These are phyloP conservation scores for Diorhabda sublineata DNA, from an alignment of 1,140 invertebrate species.

Conservation along the genomic window DNA sequence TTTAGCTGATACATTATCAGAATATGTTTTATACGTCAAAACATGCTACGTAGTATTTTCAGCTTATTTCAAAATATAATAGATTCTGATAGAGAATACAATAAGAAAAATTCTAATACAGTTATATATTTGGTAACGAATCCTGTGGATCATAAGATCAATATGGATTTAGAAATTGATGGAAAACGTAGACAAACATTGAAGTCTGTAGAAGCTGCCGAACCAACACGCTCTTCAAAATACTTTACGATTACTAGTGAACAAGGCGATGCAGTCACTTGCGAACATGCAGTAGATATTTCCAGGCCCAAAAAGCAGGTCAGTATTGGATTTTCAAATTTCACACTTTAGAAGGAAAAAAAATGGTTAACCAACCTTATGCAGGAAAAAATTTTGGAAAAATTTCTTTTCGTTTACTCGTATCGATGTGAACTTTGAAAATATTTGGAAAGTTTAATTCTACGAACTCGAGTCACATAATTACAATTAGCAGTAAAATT, in stretches of 20 bases:
- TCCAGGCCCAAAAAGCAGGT: constrained; percentile 11
- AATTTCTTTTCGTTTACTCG: too few relatives aligned
- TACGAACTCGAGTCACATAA: too few relatives aligned
- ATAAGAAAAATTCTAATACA: constrained; percentile 29
- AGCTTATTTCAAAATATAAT: constrained; percentile 30
- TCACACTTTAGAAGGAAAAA: too few relatives aligned
- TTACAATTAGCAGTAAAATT: too few relatives aligned
- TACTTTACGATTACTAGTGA: constrained; percentile 25
- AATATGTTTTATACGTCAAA: neutral
- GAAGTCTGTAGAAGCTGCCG: constrained; percentile 17
- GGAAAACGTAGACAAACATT: constrained; percentile 16
- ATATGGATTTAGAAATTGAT: constrained; percentile 28
- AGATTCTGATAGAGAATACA: constrained; percentile 30
- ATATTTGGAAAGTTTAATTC: too few relatives aligned
- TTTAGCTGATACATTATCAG: too few relatives aligned
- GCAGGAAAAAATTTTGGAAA: too few relatives aligned
- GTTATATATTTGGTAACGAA: constrained; percentile 27
- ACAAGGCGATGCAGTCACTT: constrained; percentile 28
- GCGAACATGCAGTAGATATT: constrained; percentile 22
- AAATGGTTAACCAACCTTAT: too few relatives aligned
- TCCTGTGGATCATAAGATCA: constrained; percentile 14
- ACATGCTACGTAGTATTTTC: constrained; percentile 23
- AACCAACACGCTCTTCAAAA: constrained; percentile 7
- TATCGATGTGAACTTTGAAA: too few relatives aligned
- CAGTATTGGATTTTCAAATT: neutral